phyloP scores from a whole-genome alignment of 2,113 vertebrate species.

The Sus scrofa region DNA sequence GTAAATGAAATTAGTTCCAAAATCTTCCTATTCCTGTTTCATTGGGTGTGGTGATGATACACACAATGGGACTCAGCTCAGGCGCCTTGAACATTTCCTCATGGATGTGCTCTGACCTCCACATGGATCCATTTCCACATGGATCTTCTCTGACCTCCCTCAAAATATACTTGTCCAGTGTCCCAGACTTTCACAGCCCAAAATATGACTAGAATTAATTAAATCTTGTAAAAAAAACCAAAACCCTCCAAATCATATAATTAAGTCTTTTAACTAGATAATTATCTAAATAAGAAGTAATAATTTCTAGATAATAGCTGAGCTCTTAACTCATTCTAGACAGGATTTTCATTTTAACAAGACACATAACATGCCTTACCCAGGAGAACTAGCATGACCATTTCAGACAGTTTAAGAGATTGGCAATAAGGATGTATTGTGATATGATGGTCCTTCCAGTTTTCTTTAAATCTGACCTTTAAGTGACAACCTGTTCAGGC shows the following conservation, averaged over 20 bases:
- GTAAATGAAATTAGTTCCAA: slow-evolving; percentile 31
- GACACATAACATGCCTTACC: not conserved
- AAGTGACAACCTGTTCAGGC: not conserved
- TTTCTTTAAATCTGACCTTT: slow-evolving; percentile 22
- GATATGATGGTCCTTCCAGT: not conserved
- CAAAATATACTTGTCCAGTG: not conserved
- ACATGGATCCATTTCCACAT: too few species aligned
- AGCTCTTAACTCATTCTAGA: slow-evolving; percentile 1
- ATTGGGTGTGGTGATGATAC: not conserved
- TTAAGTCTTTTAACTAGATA: slow-evolving; percentile 14
- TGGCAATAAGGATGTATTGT: not conserved
- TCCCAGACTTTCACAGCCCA: not conserved
- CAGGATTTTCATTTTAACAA: slow-evolving; percentile 54
- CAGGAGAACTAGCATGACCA: not conserved
- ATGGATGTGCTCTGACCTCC: not conserved
- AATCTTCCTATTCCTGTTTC: not conserved
- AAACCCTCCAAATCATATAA: not conserved
- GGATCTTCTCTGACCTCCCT: not conserved
- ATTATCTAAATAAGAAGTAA: slow-evolving; percentile 39
- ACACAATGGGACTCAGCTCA: not conserved
- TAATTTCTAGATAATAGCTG: not conserved
- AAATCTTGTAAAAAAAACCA: not conserved
- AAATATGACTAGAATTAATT: not conserved
- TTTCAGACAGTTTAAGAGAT: not conserved
- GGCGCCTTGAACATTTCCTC: not conserved